Percentiles rank a stretch among this genome's conserved stretches.
Evolutionary conservation across 2,113 vertebrate species (phyloP).

Genomic region (Nematolebias whitei): DNA sequence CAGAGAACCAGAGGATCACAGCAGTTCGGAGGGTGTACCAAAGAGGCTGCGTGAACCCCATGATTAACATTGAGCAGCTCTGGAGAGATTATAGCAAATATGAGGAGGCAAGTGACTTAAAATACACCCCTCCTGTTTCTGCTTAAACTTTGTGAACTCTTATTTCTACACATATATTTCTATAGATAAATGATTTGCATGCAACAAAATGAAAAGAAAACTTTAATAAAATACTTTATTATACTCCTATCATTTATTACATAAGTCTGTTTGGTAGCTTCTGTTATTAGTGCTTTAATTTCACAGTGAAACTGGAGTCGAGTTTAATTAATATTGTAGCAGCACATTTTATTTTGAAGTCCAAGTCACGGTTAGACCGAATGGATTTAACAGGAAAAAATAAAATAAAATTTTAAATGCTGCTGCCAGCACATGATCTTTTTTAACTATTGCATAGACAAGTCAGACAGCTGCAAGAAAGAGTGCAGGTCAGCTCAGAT

Average conservation of each 20-base stretch:
- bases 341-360: too few species aligned
- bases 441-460: background rate
- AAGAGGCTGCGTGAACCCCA: slow-evolving; percentile 97
- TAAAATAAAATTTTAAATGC: too few species aligned
- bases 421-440: too few species aligned
- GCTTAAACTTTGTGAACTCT: too few species aligned
- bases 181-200: too few species aligned
- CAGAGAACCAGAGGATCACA: slow-evolving; percentile 98
- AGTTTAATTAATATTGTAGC: too few species aligned
- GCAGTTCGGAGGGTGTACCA: slow-evolving; percentile 98
- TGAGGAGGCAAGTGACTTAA: slow-evolving; percentile 87
- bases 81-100: slow-evolving; percentile 99
- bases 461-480: background rate
- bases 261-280: background rate
- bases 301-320: background rate
- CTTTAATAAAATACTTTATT: too few species aligned
- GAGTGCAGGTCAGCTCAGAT: background rate
- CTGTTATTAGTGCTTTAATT: background rate
- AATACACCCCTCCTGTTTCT: background rate
- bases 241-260: background rate
- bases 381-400: too few species aligned
- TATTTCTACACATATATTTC: background rate
- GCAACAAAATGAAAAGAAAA: too few species aligned
- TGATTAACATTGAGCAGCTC: slow-evolving; percentile 99
- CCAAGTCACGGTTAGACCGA: too few species aligned